Evolutionary conservation across 92 coral and sea anemone genomes (phyloP).

Genomic region (Bergia sp.): DNA sequence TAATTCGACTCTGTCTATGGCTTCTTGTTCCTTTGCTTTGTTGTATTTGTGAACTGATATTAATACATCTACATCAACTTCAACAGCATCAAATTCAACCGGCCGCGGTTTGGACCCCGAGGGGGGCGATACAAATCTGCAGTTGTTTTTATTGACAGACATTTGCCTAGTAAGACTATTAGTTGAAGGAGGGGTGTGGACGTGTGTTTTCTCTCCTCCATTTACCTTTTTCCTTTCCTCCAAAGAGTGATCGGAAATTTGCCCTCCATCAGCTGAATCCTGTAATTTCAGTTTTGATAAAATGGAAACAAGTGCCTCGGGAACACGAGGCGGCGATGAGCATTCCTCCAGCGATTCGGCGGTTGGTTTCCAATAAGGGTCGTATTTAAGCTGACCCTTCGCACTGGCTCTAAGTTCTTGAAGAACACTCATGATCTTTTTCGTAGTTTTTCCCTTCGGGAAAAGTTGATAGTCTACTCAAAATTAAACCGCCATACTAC

Average conservation of each 20-base stretch:
- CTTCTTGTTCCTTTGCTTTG: constrained; percentile 57
- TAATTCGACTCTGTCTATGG: constrained; percentile 29
- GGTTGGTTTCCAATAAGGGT: constrained; percentile 70
- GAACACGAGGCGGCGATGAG: constrained; percentile 57
- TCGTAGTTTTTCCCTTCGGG: background rate
- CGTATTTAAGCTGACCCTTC: constrained; percentile 77
- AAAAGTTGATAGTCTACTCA: background rate
- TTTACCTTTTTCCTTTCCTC: background rate
- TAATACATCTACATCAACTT: constrained; percentile 45
- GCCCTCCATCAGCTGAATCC: background rate
- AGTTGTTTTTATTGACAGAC: background rate
- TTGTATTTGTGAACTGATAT: constrained; percentile 44
- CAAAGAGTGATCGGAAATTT: background rate
- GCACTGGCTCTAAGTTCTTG: constrained; percentile 64
- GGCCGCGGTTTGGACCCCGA: constrained; percentile 6
- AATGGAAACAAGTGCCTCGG: background rate
- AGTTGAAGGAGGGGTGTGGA: background rate
- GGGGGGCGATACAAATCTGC: background rate
- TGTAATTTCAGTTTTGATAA: constrained; percentile 12
- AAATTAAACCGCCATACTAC: background rate
- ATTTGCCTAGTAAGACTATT: background rate
- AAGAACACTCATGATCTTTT: constrained; percentile 44
- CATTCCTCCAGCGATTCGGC: constrained; percentile 56
- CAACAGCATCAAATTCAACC: constrained; percentile 20
- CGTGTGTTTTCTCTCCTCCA: background rate